Base-by-base conservation (phyloP, 2,888 invertebrate genomes). In the Limnephilus lunatus region DNA sequence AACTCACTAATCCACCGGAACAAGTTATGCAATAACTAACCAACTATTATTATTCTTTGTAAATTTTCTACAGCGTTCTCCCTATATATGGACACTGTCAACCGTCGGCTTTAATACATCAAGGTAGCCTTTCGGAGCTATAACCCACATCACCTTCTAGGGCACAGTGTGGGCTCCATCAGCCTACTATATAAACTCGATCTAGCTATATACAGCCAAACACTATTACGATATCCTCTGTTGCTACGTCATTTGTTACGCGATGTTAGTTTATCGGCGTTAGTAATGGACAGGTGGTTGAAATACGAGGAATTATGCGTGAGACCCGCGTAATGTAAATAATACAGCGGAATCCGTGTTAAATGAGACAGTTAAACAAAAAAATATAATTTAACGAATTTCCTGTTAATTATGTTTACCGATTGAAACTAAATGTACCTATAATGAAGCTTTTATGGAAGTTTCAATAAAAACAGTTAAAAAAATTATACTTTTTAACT, bases 131-230 rank as follows among this genome's bases (percentile, higher is more conserved):
- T 68, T 68, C 68, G 68, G 68, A 68, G 68, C 25, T 25, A 25
- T 68, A 68, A 68, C 68, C 68, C 68, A 68, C 68, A 68, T 68
- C 68, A n/a, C 68, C 68, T 68, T 68, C 68, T 68, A 68, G 68
- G 68, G 68, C 68, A 25, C 25, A 68, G 68, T n/a, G 68, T 68
- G 68, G 68, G 68, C 68, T 68, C 19, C 68, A 68, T n/a, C 68
- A 68, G 68, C 68, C 68, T 68, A 68, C 68, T 25, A n/a, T 9
- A 25, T 9, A 25, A 5, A 53, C 53, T n/a, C 25, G 68, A 7
- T n/a, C 25, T n/a, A 68, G 5, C 68, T 11, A 68, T 2, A 68
- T n/a, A n/a, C 25, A 68, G 68, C 9, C 68, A 68, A 25, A n/a
- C 68, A n/a, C 68, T n/a, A n/a, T 68, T 68, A 68, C 25, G 25